Conservation (phyloP, 2,888 invertebrate genomes). For the Erebia aethiops region DNA sequence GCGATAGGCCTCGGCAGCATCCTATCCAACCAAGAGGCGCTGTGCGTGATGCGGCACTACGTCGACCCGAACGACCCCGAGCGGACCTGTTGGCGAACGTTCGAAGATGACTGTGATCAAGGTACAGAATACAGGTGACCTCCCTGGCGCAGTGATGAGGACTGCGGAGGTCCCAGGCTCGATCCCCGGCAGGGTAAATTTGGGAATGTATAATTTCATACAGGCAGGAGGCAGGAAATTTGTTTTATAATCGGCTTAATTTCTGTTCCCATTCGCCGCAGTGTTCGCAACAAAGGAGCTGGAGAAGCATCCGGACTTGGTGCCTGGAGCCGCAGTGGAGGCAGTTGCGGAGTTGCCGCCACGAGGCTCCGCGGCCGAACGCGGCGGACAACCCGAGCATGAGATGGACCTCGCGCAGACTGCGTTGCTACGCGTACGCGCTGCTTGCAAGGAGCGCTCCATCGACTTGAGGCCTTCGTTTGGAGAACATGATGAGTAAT, state of each 20-base stretch:
- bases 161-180: too few relatives aligned
- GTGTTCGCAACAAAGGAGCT: constrained; percentile 86
- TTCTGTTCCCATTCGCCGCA: constrained; percentile 46
- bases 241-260: not conserved
- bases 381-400: constrained; percentile 45
- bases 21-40: constrained; percentile 84
- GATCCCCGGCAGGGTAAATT: too few relatives aligned
- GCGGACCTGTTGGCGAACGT: constrained; percentile 88
- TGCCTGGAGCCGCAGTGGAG: constrained; percentile 52
- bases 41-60: constrained; percentile 86
- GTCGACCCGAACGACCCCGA: constrained; percentile 87
- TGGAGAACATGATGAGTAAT: constrained; percentile 87
- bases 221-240: too few relatives aligned
- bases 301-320: constrained; percentile 85
- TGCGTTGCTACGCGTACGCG: constrained; percentile 84
- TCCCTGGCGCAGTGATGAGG: too few relatives aligned
- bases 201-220: too few relatives aligned
- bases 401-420: constrained; percentile 83
- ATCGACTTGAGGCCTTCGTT: constrained; percentile 87
- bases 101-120: constrained; percentile 90
- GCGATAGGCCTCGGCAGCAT: constrained; percentile 85
- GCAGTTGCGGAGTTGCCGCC: constrained; percentile 81
- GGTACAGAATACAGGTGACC: too few relatives aligned
- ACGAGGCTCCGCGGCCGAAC: constrained; percentile 58
- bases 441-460: constrained; percentile 83